Base-by-base conservation (phyloP, 2,113 vertebrate species). In the Spilogale gracilis region DNA sequence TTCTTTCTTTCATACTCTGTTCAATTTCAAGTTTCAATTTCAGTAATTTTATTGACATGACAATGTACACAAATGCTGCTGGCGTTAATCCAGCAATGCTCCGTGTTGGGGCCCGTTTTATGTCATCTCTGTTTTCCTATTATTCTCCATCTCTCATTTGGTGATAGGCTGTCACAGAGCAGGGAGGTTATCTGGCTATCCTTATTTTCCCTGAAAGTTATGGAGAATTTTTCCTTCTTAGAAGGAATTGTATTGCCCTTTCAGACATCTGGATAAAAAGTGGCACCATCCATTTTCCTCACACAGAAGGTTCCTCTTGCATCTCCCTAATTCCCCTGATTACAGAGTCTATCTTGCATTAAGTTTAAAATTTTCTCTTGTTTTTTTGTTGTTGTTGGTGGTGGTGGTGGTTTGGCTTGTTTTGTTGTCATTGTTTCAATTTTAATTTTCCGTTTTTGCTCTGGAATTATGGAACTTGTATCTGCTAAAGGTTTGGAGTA, bases 11-110 rank as follows among this genome's bases (percentile, higher is more conserved):
- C 94, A 96, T 94, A 97, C 93, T 97, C 97, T 98, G 97, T 97
- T 98, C 97, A 98, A 98, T 98, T 98, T 98, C 97, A 97, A 93
- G 95, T 98, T 98, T 98, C 97, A 98, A 98, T 98, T 98, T 97
- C 97, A 94, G 89, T 98, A 98, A 98, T 98, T 98, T 98, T 97
- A 98, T 98, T 98, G 97, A 98, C 97, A 93, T 97, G 98, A 98
- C 97, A 97, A 96, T 9, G 38, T 96, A 98, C 79, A 97, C 96
- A 98, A 98, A 97, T 96, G 97, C 89, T 86, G 93, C 93, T 97
- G 97, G 97, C 98, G 97, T 91, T 97, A 96, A 96, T 97, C 97
- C 97, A 98, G 96, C 78, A 80, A 13, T 74, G 88, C 27, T 84
- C 94, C 30, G 20, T 89, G 91, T 94, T 93, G 94, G 85, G 85